phyloP scores from a whole-genome alignment of 2,113 vertebrate species.

The Tupaia chinensis region DNA sequence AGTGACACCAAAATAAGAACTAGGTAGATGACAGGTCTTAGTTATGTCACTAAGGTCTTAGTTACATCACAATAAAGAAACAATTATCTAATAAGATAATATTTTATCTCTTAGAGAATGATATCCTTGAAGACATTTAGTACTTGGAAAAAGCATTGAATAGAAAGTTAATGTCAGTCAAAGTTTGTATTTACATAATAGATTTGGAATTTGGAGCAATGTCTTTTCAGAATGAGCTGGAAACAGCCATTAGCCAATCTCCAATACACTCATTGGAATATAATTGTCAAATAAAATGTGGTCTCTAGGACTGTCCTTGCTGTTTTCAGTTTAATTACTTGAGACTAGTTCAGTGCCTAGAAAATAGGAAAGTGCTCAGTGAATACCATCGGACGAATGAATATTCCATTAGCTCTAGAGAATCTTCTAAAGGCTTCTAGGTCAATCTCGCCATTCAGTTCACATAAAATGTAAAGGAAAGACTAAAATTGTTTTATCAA shows the following conservation, averaged over 20 bases:
- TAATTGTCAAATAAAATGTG: background rate
- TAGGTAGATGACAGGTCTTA: background rate
- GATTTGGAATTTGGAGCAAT: background rate
- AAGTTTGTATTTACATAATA: slow-evolving; percentile 36
- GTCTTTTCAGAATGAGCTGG: slow-evolving; percentile 30
- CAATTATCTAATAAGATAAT: background rate
- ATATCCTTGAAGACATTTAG: background rate
- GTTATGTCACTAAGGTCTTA: background rate
- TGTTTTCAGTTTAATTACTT: background rate
- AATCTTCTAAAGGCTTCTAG: background rate
- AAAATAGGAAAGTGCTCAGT: background rate
- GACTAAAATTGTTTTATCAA: background rate
- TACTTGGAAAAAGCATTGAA: background rate
- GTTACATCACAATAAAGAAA: slow-evolving; percentile 44
- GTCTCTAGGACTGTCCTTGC: background rate
- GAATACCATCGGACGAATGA: background rate
- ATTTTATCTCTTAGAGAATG: background rate
- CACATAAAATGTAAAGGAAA: background rate
- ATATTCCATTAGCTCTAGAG: background rate
- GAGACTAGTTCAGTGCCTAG: background rate
- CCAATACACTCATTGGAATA: background rate
- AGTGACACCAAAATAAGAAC: slow-evolving; percentile 1
- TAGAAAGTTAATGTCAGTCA: background rate
- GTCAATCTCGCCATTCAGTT: background rate
- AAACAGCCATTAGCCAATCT: background rate